Conservation (phyloP, 2,113 vertebrate species). For the Alethe diademata region DNA sequence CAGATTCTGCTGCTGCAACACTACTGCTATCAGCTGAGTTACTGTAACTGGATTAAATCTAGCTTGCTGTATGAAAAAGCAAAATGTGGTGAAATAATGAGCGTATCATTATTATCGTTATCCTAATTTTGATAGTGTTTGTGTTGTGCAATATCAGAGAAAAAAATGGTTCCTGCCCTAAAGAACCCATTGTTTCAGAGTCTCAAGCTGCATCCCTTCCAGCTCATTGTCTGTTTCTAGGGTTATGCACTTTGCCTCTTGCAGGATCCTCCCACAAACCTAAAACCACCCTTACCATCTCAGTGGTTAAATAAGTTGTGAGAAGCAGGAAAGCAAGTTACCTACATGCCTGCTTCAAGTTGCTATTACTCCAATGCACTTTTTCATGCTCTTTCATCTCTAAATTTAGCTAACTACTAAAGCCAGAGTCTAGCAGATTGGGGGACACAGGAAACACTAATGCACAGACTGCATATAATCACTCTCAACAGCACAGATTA, state of each 20-base stretch:
- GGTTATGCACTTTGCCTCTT: background rate
- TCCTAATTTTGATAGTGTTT: background rate
- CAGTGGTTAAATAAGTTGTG: background rate
- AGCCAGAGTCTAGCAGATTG: background rate
- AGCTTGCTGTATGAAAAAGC: background rate
- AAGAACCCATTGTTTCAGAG: background rate
- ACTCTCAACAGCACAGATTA: background rate
- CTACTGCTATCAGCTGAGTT: background rate
- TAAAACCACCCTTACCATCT: background rate
- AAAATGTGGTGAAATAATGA: background rate
- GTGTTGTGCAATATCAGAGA: background rate
- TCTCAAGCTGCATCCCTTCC: background rate
- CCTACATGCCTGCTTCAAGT: background rate
- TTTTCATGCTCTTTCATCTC: constrained; percentile 4
- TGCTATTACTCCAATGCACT: background rate
- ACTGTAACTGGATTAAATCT: background rate
- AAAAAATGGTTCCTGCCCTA: background rate
- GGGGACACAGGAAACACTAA: background rate
- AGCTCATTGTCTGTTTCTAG: background rate
- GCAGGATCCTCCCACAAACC: background rate
- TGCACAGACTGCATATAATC: background rate
- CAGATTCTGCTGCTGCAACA: background rate
- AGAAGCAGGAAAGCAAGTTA: background rate
- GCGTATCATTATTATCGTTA: background rate
- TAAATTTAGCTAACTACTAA: constrained; percentile 32